These are phyloP conservation scores for Trichacis sp. DNA, from an alignment of 2,888 invertebrate species.

Conservation along the genomic window DNA sequence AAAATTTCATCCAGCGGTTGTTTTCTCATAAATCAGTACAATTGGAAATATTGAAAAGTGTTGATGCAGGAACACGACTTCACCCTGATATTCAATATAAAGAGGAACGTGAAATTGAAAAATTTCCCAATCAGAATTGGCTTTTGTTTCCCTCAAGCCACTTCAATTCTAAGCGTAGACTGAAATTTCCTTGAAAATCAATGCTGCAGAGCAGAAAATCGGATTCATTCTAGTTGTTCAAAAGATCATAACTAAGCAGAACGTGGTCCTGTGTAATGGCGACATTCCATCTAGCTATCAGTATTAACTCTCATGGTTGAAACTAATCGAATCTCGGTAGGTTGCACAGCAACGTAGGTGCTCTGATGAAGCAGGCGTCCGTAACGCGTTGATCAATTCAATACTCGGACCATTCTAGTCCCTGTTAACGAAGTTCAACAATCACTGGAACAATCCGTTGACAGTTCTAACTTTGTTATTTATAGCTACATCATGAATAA, in stretches of 20 bases:
- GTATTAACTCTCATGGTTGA: constrained; percentile 8
- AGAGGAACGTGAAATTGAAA: no score
- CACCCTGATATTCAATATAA: no score
- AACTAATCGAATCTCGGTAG: constrained; percentile 31
- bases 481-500: constrained; percentile 15
- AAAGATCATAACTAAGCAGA: not conserved
- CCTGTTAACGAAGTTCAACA: constrained; percentile 25
- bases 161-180: no score
- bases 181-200: no score
- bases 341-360: constrained; percentile 9
- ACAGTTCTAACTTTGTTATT: constrained; percentile 20
- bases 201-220: no score
- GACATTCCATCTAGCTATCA: constrained; percentile 22
- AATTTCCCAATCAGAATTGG: no score
- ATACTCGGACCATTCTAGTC: constrained; percentile 27
- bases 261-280: constrained; percentile 1
- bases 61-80: no score
- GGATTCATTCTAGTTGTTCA: not conserved
- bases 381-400: constrained; percentile 29
- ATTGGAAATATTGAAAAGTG: no score
- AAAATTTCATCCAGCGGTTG: no score
- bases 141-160: no score
- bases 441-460: constrained; percentile 24
- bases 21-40: no score
- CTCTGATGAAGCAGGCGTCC: constrained; percentile 14